These are phyloP conservation scores for Neomorphus geoffroyi DNA, from an alignment of 2,797 vertebrate genomes.

Conservation along the genomic window DNA sequence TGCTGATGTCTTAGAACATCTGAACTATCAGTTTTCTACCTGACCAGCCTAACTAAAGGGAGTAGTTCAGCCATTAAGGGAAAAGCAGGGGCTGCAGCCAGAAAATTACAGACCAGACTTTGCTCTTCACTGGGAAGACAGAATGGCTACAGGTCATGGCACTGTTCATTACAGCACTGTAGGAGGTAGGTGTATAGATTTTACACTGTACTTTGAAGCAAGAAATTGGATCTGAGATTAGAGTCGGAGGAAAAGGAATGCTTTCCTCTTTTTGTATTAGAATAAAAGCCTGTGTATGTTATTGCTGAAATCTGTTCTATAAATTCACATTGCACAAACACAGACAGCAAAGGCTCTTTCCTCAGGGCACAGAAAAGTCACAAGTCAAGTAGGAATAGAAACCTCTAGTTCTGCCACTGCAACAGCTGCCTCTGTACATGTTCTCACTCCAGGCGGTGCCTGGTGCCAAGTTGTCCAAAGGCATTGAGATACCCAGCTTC, in stretches of 20 bases:
- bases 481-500: not conserved
- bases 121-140: not conserved
- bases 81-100: not conserved
- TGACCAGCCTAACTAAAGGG: not conserved
- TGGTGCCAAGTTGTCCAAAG: not conserved
- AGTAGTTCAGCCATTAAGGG: not conserved
- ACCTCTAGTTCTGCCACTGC: not conserved
- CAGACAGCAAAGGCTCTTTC: not conserved
- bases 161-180: not conserved
- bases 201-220: not conserved
- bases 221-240: not conserved
- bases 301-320: not conserved
- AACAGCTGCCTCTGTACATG: not conserved
- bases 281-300: not conserved
- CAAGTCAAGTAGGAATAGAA: not conserved
- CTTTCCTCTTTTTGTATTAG: not conserved
- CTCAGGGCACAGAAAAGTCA: not conserved
- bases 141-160: fast-evolving
- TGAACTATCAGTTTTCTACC: not conserved
- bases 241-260: not conserved
- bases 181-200: not conserved
- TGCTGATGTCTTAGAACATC: not conserved
- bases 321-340: not conserved
- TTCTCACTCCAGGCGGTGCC: not conserved
- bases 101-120: not conserved